Conservation (phyloP, 1,140 invertebrate species). For the Cotesia typhae region DNA sequence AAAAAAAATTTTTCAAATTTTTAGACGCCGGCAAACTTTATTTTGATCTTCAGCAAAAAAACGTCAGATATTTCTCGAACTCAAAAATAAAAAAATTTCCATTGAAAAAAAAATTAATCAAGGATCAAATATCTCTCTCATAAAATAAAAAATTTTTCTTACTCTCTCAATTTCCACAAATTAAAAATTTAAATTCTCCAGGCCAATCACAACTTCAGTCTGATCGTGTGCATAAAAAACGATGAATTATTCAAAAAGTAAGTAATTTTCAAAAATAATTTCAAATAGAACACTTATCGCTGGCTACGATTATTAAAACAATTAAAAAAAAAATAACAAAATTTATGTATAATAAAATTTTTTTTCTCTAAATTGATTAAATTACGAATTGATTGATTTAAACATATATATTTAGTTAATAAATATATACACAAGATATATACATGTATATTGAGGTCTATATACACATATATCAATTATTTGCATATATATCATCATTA, state of each 20-base stretch:
- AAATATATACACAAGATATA: slow-evolving; percentile 48
- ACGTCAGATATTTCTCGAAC: too few species aligned
- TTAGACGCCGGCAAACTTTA: too few species aligned
- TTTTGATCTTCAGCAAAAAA: too few species aligned
- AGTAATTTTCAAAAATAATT: too few species aligned
- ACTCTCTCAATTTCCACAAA: too few species aligned
- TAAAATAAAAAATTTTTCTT: too few species aligned
- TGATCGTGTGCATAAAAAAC: slow-evolving; percentile 36
- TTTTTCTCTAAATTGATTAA: background rate
- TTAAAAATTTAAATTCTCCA: slow-evolving; percentile 8
- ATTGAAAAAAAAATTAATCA: too few species aligned
- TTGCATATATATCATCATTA: slow-evolving; percentile 38
- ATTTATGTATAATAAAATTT: slow-evolving; percentile 45
- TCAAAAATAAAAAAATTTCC: too few species aligned
- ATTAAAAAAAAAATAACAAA: slow-evolving; percentile 52
- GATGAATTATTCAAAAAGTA: too few species aligned
- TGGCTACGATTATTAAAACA: slow-evolving; percentile 32
- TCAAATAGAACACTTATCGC: slow-evolving; percentile 25
- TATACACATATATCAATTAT: slow-evolving; percentile 59
- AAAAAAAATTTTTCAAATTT: too few species aligned
- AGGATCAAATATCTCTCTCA: too few species aligned
- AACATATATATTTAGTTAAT: slow-evolving; percentile 34
- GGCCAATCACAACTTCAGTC: slow-evolving; percentile 50
- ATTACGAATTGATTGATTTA: slow-evolving; percentile 26
- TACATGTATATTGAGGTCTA: slow-evolving; percentile 45